Evolutionary conservation across 1,140 invertebrate species (phyloP), one percentile per base, ranked within the genome.

Genomic region (Neelides sp.): DNA sequence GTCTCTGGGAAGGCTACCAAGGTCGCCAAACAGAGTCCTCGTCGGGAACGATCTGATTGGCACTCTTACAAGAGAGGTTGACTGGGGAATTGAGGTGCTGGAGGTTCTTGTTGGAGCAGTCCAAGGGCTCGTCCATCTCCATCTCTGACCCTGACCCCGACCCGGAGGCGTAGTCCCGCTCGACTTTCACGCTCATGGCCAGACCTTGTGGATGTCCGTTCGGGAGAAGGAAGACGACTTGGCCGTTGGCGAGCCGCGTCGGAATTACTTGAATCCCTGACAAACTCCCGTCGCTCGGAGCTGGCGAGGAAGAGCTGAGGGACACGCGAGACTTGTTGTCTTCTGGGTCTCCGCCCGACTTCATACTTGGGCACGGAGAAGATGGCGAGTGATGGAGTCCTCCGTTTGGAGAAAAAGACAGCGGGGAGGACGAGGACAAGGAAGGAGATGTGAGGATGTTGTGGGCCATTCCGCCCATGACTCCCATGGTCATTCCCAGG

Each of bases 341-440:
- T 10, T 19, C 22, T 43, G 41, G 7, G 41, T 7, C 5, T 43
- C 41, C 5, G 17, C n/a, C 13, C 13, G 20, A 43, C 20, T 26
- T 20, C 4, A 43, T 7, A 43, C 17, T 23, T 19, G 44, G 36
- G 13, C 32, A 37, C 15, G 24, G 44, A 15, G 37, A 50, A 75
- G 73, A n/a, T n/a, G n/a, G n/a, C n/a, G n/a, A n/a, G 28, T 4
- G 41, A 27, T 8, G 41, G 7, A 13, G 37, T 10, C 10, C 37
- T 5, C 13, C 20, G 27, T 19, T 19, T 32, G 28, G 23, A 30
- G 17, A n/a, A n/a, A n/a, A n/a, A n/a, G n/a, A n/a, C n/a, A 22
- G 80, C 68, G 59, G 80, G 78, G 24, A 78, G 64, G 61, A 81
- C 78, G 17, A 83, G 72, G 61, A 82, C 80, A 0, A 75, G 72